phyloP scores from a whole-genome alignment of 2,888 invertebrate genomes.

The Orthonevra nobilis region DNA sequence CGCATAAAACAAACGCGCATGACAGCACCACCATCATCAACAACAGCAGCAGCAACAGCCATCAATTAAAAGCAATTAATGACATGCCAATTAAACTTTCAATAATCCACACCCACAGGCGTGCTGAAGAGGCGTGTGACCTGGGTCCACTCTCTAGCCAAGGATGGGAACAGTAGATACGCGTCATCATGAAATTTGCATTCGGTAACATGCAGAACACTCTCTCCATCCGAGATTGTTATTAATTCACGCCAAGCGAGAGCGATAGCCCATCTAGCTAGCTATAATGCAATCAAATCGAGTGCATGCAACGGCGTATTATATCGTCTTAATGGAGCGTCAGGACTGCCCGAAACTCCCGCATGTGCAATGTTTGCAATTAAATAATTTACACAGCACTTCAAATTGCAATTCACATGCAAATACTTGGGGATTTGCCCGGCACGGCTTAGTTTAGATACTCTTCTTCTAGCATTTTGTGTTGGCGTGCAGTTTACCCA shows the following conservation, averaged over 20 bases:
- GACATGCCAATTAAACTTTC: slow-evolving; percentile 68
- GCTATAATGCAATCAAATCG: no score
- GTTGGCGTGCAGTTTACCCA: slow-evolving; percentile 25
- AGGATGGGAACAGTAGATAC: slow-evolving; percentile 9
- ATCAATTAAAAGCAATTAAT: slow-evolving; percentile 70
- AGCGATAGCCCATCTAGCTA: not conserved
- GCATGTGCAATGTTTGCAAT: slow-evolving; percentile 19
- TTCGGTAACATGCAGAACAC: slow-evolving; percentile 44
- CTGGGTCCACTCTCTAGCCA: no score
- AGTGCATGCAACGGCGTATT: slow-evolving; percentile 4
- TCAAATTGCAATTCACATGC: slow-evolving; percentile 57
- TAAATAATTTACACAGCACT: slow-evolving; percentile 64
- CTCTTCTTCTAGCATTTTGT: slow-evolving; percentile 5
- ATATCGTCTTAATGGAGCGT: slow-evolving; percentile 17
- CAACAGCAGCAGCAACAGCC: no score
- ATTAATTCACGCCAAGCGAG: slow-evolving; percentile 17
- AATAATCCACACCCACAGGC: slow-evolving; percentile 36
- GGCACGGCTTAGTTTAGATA: slow-evolving; percentile 34
- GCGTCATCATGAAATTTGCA: slow-evolving; percentile 58
- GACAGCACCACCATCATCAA: slow-evolving; percentile 25
- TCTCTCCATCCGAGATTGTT: slow-evolving; percentile 6
- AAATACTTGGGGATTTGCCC: slow-evolving; percentile 49
- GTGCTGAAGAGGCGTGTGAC: not conserved
- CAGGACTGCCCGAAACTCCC: slow-evolving; percentile 6
- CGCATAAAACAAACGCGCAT: slow-evolving; percentile 42